phyloP scores from a whole-genome alignment of 2,113 vertebrate genomes.

The Syrrhaptes paradoxus region DNA sequence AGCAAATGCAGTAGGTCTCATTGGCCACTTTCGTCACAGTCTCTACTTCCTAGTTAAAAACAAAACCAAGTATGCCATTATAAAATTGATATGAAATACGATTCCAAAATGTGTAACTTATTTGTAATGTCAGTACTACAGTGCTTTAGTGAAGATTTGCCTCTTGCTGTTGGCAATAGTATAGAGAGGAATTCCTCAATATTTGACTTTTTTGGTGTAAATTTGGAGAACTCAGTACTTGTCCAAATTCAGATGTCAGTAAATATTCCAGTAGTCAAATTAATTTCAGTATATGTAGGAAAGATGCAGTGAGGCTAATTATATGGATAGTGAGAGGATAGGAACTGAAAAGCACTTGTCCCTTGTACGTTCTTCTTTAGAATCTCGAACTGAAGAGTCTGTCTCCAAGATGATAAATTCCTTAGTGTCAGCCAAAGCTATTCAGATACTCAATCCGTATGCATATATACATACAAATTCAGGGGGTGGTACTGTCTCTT shows the following conservation, averaged over 20 bases:
- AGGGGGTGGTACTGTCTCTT: not conserved
- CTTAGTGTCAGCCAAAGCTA: not conserved
- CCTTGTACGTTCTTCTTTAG: not conserved
- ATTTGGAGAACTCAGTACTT: not conserved
- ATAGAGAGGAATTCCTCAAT: not conserved
- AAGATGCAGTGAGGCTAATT: not conserved
- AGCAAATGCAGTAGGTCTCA: not conserved
- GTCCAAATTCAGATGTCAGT: not conserved
- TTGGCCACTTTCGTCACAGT: not conserved
- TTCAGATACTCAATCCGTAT: not conserved
- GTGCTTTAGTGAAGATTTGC: not conserved
- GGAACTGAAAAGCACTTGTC: not conserved
- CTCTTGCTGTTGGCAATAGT: not conserved
- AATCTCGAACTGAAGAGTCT: not conserved
- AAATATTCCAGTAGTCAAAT: not conserved
- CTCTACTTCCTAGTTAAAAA: not conserved
- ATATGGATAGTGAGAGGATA: rapidly evolving
- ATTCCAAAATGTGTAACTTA: not conserved
- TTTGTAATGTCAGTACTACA: not conserved
- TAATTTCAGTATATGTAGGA: not conserved
- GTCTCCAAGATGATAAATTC: not conserved
- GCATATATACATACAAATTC: not conserved
- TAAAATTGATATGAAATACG: not conserved
- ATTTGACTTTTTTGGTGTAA: not conserved
- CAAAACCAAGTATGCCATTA: not conserved